Evolutionary conservation across 2,113 vertebrate genomes (phyloP).

Genomic region (Donacobius atricapilla): DNA sequence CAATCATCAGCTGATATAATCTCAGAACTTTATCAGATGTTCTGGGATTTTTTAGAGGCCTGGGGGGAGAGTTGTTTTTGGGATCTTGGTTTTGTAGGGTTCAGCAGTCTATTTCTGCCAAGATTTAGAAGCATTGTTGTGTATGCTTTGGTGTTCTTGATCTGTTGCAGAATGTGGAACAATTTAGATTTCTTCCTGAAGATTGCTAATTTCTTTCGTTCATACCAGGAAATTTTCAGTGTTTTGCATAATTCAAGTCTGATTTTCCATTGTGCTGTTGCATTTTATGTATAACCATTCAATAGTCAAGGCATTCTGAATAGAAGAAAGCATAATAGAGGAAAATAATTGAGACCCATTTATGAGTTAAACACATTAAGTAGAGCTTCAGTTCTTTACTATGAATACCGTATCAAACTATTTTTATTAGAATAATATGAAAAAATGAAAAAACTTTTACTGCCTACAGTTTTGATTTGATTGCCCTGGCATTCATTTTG

Average conservation of each 20-base stretch:
- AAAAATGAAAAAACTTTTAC: not conserved
- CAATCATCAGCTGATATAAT: not conserved
- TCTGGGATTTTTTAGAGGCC: not conserved
- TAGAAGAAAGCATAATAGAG: not conserved
- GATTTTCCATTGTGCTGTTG: not conserved
- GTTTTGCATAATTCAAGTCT: not conserved
- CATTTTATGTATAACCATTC: not conserved
- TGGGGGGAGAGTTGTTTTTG: not conserved
- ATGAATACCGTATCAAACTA: not conserved
- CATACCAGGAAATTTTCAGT: not conserved
- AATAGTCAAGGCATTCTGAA: not conserved
- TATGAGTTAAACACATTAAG: not conserved
- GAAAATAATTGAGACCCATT: not conserved
- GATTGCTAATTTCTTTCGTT: not conserved
- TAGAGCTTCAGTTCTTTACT: not conserved
- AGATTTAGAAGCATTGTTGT: not conserved
- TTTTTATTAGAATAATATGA: not conserved
- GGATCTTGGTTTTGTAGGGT: not conserved
- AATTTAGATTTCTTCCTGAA: not conserved
- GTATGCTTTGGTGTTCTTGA: not conserved
- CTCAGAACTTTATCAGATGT: not conserved
- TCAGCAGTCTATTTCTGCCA: not conserved
- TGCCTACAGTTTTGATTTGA: not conserved
- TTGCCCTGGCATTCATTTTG: not conserved
- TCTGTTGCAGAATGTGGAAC: not conserved